phyloP scores from a whole-genome alignment of 2,888 invertebrate genomes.

The Nemoura dubitans region DNA sequence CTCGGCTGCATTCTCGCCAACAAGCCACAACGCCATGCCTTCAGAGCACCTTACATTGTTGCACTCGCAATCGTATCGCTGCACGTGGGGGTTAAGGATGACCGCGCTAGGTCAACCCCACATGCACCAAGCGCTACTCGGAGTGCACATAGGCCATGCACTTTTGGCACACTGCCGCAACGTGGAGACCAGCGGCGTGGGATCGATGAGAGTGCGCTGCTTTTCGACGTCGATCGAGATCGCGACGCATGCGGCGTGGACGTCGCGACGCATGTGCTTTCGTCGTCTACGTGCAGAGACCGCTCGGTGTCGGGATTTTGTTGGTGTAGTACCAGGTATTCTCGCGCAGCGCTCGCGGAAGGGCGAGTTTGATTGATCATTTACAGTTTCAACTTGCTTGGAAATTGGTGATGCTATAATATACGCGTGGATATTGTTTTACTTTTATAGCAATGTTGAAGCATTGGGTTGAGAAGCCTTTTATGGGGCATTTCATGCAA shows the following conservation, averaged over 20 bases:
- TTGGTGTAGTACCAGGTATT: not conserved
- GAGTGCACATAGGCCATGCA: not conserved
- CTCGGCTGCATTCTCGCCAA: not conserved
- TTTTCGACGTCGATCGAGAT: not conserved
- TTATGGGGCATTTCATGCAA: no score
- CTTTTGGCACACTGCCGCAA: not conserved
- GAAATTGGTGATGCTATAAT: no score
- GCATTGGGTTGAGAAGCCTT: no score
- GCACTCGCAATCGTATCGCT: not conserved
- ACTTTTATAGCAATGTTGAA: no score
- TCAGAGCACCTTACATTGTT: slow-evolving; percentile 1
- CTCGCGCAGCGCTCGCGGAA: no score
- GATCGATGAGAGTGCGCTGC: not conserved
- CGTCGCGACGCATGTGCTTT: not conserved
- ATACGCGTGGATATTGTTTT: no score
- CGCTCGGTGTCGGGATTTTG: not conserved
- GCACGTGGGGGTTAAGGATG: slow-evolving; percentile 1
- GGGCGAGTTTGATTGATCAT: no score
- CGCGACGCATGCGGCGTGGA: not conserved
- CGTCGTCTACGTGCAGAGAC: not conserved
- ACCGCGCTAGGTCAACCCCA: slow-evolving; percentile 18
- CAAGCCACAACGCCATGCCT: slow-evolving; percentile 30
- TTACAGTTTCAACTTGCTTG: no score
- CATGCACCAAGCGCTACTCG: no score
- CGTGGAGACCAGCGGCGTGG: not conserved